These are phyloP conservation scores for Taxidea taxus DNA, from an alignment of 2,113 vertebrate species.

Conservation along the genomic window DNA sequence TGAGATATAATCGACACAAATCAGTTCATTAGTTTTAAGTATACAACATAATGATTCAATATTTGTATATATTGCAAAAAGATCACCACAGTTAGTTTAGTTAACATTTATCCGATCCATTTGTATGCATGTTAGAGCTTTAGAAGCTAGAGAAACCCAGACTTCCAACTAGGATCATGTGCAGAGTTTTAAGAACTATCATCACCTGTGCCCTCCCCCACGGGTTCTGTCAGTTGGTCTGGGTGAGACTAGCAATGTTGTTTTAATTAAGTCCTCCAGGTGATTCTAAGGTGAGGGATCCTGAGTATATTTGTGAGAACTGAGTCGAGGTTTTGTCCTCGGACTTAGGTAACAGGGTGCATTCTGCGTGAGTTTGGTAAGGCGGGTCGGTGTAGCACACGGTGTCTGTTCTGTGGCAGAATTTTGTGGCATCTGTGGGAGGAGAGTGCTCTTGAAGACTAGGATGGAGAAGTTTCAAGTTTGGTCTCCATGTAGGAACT, in stretches of 20 bases:
- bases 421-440: background rate
- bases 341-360: background rate
- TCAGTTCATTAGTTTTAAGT: background rate
- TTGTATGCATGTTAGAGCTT: background rate
- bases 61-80: background rate
- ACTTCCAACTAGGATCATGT: background rate
- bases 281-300: background rate
- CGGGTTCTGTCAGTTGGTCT: background rate
- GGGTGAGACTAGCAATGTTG: background rate
- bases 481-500: background rate
- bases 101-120: background rate
- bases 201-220: background rate
- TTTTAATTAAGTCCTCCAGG: background rate
- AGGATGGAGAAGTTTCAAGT: background rate
- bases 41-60: background rate
- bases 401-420: rapidly evolving
- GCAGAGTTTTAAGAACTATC: background rate
- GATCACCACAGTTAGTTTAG: background rate
- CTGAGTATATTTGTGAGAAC: background rate
- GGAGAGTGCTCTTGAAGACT: background rate
- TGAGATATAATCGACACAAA: background rate
- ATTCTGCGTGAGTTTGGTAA: background rate
- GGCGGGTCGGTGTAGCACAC: background rate
- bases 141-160: background rate
- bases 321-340: too few species aligned